Evolutionary conservation across 2,797 vertebrate species (phyloP), one percentile per base, ranked within the genome.

Genomic region (Syngnathus rostellatus): DNA sequence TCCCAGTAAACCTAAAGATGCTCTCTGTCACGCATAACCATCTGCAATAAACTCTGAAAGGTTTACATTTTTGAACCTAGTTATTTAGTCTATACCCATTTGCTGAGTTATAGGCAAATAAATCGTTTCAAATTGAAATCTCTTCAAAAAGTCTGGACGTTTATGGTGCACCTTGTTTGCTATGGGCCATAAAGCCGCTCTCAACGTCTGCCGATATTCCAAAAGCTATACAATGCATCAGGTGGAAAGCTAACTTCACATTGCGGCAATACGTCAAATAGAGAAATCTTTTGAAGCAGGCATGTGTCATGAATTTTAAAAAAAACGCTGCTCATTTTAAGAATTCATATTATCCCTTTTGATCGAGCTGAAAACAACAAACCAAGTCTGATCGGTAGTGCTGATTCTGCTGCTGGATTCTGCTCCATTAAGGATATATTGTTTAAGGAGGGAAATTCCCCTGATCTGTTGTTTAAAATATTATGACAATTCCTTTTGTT

Each of bases 341-440:
- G 60, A 77, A 83, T 80, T 73, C 50, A 80, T 83, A 54, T 68
- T 51, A 69, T 71, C 45, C 37, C 72, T 77, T 77, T 81, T 66
- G 84, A 83, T 68, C 66, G 40, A 70, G 66, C 63, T n/a, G 8
- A 10, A 72, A 45, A 76, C 71, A 68, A 66, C 65, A 61, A 75
- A 76, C 69, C 68, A 65, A 23, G 61, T 70, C 64, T 74, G 70
- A 77, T 62, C 67, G 54, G 60, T 39, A 14, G 46, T 17, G 46
- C 46, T 0, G 6, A 48, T 31, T 31, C 46, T 60, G 31, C 51
- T 23, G 51, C 50, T 9, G 50, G 53, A 23, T 31, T 31, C 10
- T 11, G 53, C 54, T 10, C 12, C 12, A 37, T 57, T 7, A 16
- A 16, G 6, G 10, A 31, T 55, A 23, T 12, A 2, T 9, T 25